phyloP scores from a whole-genome alignment of 2,113 vertebrate species.

The Chiloscyllium plagiosum region DNA sequence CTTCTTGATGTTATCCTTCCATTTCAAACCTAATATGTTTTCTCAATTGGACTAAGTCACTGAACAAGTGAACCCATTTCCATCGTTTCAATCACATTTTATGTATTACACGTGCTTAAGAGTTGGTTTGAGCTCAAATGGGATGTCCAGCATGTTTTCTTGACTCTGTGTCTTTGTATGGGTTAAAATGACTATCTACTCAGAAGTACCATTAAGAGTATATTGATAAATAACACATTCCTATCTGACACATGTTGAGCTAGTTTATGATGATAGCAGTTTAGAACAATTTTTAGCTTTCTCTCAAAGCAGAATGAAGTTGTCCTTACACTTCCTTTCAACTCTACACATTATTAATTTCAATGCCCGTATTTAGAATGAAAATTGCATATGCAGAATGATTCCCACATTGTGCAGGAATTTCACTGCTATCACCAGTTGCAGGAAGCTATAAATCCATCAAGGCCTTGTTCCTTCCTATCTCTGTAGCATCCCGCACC shows the following conservation, averaged over 20 bases:
- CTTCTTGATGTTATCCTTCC: not conserved
- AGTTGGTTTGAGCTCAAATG: not conserved
- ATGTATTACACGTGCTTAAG: not conserved
- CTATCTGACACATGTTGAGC: not conserved
- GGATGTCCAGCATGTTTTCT: not conserved
- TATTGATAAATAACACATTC: not conserved
- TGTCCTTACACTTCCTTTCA: not conserved
- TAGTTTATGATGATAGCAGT: not conserved
- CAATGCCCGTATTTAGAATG: not conserved
- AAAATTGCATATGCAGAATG: not conserved
- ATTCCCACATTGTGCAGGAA: too few species aligned
- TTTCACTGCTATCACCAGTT: not conserved
- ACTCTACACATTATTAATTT: not conserved
- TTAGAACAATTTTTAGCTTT: too few species aligned
- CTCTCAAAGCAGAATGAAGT: not conserved
- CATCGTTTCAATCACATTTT: not conserved
- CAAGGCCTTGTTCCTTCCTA: not conserved
- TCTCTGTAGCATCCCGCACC: not conserved
- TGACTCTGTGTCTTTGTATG: not conserved
- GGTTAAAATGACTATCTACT: not conserved
- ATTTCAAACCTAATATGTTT: not conserved
- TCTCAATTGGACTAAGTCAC: not conserved
- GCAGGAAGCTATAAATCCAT: not conserved
- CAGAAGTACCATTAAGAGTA: not conserved
- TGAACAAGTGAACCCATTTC: not conserved